Base-by-base conservation (phyloP, 2,797 vertebrate species). In the Pantherophis vulpinus region DNA sequence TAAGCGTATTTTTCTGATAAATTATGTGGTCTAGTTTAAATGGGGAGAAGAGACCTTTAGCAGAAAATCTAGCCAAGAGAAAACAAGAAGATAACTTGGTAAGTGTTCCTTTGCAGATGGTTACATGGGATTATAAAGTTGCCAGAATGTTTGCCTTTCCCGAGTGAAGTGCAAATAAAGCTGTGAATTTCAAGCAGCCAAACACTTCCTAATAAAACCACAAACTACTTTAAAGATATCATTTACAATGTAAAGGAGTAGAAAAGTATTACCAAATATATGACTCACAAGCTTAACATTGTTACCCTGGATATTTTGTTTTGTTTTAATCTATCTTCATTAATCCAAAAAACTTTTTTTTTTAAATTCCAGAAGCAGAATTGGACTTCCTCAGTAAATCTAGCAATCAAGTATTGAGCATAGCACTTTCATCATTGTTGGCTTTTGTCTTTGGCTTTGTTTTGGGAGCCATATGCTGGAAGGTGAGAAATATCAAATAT, bases 401-500 rank as follows among this genome's bases (percentile, higher is more conserved):
- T 61, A 96, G 91, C 92, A 94, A 98, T 90, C 97, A 98, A 51
- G 98, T 97, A 96, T 97, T 97, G 94, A 98, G 97, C 96, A 96
- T 98, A 97, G 97, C 97, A 61, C 58, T 98, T 94, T 95, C 97
- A 58, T 97, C 97, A 23, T 32, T 98, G 92, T 95, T 98, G 90
- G 98, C 97, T 96, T 95, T 98, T 95, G 60, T 98, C 83, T 96
- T 97, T 93, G 98, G 98, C 94, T 98, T 98, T 97, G 92, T 96
- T 96, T 96, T 98, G 95, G 98, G 98, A 97, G 97, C 97, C 88
- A 56, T 98, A 93, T 98, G 97, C 97, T 98, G 97, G 98, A 98
- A 98, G 97, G 98, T 98, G 95, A 96, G 96, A 92, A 95, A 90
- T 70, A 20, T 1, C 93, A 25, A 63, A 86, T 87, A 79, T 86